Evolutionary conservation across 2,113 vertebrate species (phyloP).

Genomic region (Muntiacus reevesi): DNA sequence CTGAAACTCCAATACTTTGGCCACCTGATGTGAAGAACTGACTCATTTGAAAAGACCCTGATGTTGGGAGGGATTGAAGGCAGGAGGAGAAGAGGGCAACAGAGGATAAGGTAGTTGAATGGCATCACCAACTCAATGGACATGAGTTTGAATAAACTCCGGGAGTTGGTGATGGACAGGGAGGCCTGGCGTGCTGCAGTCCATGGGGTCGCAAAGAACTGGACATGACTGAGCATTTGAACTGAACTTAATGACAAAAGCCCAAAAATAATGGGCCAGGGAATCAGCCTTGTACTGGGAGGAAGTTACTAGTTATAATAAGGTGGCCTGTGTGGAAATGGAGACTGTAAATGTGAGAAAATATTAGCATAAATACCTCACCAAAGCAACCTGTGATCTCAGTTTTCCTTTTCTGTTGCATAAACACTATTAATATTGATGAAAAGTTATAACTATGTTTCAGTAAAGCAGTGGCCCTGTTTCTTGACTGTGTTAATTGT

Average conservation of each 20-base stretch:
- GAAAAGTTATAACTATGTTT: slow-evolving; percentile 18
- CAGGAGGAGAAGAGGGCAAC: background rate
- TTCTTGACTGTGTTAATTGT: background rate
- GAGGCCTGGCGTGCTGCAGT: background rate
- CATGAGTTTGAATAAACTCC: background rate
- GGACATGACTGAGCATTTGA: accelerated
- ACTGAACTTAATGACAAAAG: background rate
- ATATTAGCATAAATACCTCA: slow-evolving; percentile 67
- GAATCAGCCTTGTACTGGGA: background rate
- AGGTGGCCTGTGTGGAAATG: slow-evolving; percentile 39
- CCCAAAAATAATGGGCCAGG: background rate
- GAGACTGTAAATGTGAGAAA: slow-evolving; percentile 51
- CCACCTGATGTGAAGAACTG: background rate
- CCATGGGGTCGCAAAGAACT: accelerated
- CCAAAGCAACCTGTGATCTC: slow-evolving; percentile 58
- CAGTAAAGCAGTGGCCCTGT: background rate
- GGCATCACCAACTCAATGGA: background rate
- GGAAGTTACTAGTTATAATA: slow-evolving; percentile 17
- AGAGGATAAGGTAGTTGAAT: background rate
- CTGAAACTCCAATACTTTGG: background rate
- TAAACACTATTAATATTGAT: slow-evolving; percentile 66
- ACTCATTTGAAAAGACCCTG: background rate
- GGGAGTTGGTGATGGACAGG: background rate
- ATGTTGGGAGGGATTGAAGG: background rate
- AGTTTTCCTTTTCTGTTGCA: slow-evolving; percentile 57